Percentiles rank a stretch among this genome's conserved stretches.
Evolutionary conservation across 2,797 vertebrate species (phyloP).

Genomic region (Sandelia bainsii): DNA sequence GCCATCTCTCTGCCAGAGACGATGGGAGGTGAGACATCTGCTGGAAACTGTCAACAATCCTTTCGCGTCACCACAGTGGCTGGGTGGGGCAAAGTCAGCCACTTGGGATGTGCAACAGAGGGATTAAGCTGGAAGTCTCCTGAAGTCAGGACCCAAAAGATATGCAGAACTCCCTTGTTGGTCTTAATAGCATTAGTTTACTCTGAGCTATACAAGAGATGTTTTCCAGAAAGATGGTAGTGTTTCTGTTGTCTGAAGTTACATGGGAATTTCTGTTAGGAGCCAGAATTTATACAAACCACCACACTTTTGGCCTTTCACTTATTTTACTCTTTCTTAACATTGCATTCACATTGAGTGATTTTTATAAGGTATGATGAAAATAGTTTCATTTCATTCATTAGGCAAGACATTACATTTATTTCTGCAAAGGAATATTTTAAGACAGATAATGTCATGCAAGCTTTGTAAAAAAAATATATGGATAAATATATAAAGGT

Average conservation of each 20-base stretch:
- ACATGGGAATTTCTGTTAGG: constrained; percentile 15
- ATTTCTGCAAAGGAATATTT: neutral
- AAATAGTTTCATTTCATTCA: neutral
- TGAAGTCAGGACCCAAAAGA: neutral
- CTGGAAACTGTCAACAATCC: constrained; percentile 27
- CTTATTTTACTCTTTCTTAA: neutral
- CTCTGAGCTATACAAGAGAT: neutral
- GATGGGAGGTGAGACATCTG: constrained; percentile 34
- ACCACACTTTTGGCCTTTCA: neutral
- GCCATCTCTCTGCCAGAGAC: constrained; percentile 23
- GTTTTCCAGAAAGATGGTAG: neutral
- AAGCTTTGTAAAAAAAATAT: no score
- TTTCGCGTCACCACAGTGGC: constrained; percentile 38
- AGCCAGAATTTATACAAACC: neutral
- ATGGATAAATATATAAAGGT: no score
- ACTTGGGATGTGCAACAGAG: constrained; percentile 22
- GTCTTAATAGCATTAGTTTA: constrained; percentile 11
- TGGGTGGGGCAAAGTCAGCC: constrained; percentile 17
- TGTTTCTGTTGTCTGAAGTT: neutral
- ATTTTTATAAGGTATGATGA: neutral
- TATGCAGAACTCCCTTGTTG: constrained; percentile 10
- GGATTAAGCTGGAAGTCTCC: constrained; percentile 16
- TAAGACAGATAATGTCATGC: no score
- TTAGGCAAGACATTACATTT: neutral
- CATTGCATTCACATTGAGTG: neutral